These are phyloP conservation scores for Drosophila watanabei DNA, from an alignment of 1,140 invertebrate species.

Conservation along the genomic window DNA sequence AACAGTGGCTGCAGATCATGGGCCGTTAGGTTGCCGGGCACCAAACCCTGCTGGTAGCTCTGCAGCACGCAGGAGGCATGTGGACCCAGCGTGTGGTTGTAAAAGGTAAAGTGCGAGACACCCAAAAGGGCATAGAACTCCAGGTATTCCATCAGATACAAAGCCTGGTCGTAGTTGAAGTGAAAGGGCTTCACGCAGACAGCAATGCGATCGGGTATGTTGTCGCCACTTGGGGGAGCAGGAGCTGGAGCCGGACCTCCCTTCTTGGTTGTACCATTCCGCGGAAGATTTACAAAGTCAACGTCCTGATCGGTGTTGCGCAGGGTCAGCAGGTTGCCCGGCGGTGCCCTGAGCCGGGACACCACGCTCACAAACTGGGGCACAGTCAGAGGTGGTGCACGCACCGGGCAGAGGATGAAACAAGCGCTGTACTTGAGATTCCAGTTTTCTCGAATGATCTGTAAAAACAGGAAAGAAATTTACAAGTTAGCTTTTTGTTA, in stretches of 20 bases:
- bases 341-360: slow-evolving; percentile 86
- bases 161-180: slow-evolving; percentile 93
- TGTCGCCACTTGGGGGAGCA: slow-evolving; percentile 66
- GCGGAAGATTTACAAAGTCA: slow-evolving; percentile 54
- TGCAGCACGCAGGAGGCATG: slow-evolving; percentile 92
- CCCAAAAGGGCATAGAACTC: slow-evolving; percentile 95
- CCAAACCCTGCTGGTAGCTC: slow-evolving; percentile 88
- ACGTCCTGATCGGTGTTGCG: slow-evolving; percentile 86
- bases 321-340: slow-evolving; percentile 88
- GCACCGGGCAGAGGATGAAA: slow-evolving; percentile 93
- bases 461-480: not conserved
- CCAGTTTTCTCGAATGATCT: slow-evolving; percentile 96
- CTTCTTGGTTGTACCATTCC: slow-evolving; percentile 2
- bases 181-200: slow-evolving; percentile 98
- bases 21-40: slow-evolving; percentile 72
- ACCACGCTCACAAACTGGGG: slow-evolving; percentile 90
- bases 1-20: slow-evolving; percentile 63
- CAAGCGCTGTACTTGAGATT: slow-evolving; percentile 96
- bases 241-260: slow-evolving; percentile 1
- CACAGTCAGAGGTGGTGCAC: slow-evolving; percentile 87
- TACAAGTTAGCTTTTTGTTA: no score
- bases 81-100: slow-evolving; percentile 94
- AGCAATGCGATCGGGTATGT: slow-evolving; percentile 89
- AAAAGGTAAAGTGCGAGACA: slow-evolving; percentile 95
- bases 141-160: slow-evolving; percentile 96